Base-by-base conservation (phyloP, 2,797 vertebrate species). In the Austrolebias charrua region DNA sequence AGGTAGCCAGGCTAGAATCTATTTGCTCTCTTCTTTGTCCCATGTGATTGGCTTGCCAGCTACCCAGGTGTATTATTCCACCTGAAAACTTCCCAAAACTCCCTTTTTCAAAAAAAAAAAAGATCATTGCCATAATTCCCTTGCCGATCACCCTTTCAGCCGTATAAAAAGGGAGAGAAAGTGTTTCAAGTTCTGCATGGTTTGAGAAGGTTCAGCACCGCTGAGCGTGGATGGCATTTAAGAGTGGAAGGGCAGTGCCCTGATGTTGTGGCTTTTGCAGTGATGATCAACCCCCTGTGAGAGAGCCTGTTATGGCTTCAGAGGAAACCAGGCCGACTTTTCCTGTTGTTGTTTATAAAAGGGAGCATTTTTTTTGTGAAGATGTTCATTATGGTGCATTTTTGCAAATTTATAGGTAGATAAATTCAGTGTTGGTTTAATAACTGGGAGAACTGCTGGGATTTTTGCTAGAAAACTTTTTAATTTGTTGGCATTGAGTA, bases 121-220 rank as follows among this genome's bases (percentile, higher is more conserved):
- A 62, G 66, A 74, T 74, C 83, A 44, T 73, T 64, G 52, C 58
- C 69, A 31, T 86, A 86, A 86, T 88, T 86, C 82, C 79, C 79
- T 50, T 9, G 75, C 70, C 78, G 71, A 75, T 78, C 68, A 76
- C 51, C 71, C 63, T 76, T 80, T 82, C 81, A 48, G 61, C 66
- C 29, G 76, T 60, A 77, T 72, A 71, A 69, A 81, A 64, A 73
- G 38, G 24, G 61, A 81, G 65, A 53, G 68, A 84, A 79, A 86
- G 73, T 60, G 80, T 62, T 79, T 81, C 16, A 52, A 57, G 83
- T 92, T 92, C 89, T 89, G 87, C 83, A 80, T 87, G 87, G 83
- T 63, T 89, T 83, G 78, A 78, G 76, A 75, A 76, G 84, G 88
- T 90, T 89, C 87, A 81, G 88, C 83, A 61, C 85, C 60, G 58